These are phyloP conservation scores for Syngnathus rostellatus DNA, from an alignment of 2,797 vertebrate species.

Conservation along the genomic window DNA sequence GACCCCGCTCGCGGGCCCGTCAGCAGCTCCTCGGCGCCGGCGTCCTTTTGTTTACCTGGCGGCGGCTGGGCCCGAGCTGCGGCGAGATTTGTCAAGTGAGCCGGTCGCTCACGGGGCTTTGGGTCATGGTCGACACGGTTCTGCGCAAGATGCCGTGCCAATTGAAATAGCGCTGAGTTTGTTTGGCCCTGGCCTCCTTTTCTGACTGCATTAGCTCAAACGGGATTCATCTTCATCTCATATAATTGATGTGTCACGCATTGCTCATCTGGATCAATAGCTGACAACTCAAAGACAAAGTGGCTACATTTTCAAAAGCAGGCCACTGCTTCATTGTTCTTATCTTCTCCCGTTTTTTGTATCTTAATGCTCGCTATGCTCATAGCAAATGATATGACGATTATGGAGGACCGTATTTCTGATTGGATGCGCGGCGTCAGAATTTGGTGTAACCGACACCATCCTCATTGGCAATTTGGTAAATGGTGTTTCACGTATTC, in stretches of 20 bases:
- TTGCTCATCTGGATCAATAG: not conserved
- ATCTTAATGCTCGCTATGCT: no score
- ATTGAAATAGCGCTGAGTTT: not conserved
- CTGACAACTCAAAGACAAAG: conserved; percentile 7
- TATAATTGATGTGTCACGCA: not conserved
- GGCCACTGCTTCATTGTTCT: not conserved
- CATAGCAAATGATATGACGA: no score
- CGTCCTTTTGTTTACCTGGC: not conserved
- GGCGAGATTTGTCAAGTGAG: not conserved
- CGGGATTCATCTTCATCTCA: not conserved
- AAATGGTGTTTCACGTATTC: no score
- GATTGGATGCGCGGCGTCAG: no score
- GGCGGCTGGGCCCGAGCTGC: not conserved
- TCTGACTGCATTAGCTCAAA: not conserved
- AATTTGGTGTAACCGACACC: no score
- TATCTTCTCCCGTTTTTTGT: not conserved
- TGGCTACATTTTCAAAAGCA: not conserved
- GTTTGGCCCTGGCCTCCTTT: not conserved
- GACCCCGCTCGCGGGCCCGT: conserved; percentile 33
- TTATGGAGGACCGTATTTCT: no score
- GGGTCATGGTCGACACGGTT: not conserved
- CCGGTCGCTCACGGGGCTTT: not conserved
- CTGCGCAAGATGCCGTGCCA: no score
- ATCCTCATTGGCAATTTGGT: no score
- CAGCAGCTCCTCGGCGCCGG: conserved; percentile 9